Conservation (phyloP, 2,888 invertebrate species). For the Zhuqinia jingwanae region DNA sequence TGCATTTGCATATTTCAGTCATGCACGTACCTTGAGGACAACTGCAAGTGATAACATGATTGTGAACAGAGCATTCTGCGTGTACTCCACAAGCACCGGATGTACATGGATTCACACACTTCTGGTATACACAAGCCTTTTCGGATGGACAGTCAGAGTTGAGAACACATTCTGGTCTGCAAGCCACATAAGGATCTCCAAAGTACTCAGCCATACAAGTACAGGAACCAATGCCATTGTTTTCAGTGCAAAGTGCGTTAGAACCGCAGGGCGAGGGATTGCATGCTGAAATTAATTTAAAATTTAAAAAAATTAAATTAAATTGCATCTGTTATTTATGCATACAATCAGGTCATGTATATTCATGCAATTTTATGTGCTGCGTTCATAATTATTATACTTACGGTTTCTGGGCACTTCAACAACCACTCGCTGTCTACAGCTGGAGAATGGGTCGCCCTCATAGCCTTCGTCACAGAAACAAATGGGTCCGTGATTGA, state of each 20-base stretch:
- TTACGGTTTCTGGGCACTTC: not conserved
- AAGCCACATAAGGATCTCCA: slow-evolving; percentile 94
- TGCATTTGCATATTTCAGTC: too few species aligned
- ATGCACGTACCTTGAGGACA: too few species aligned
- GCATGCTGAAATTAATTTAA: too few species aligned
- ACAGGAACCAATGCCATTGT: slow-evolving; percentile 87
- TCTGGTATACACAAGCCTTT: slow-evolving; percentile 69
- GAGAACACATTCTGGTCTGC: slow-evolving; percentile 88
- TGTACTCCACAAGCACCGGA: slow-evolving; percentile 92
- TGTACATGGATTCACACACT: slow-evolving; percentile 73
- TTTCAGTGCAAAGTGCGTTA: slow-evolving; percentile 89
- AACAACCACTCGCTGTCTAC: slow-evolving; percentile 59
- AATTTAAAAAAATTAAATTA: too few species aligned
- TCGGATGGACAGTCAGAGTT: slow-evolving; percentile 69
- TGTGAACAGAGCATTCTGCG: slow-evolving; percentile 89
- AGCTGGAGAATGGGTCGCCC: slow-evolving; percentile 78
- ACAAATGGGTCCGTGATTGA: slow-evolving; percentile 81
- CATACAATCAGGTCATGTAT: too few species aligned
- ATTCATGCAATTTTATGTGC: too few species aligned
- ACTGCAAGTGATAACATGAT: slow-evolving; percentile 85
- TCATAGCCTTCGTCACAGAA: slow-evolving; percentile 80
- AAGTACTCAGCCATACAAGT: slow-evolving; percentile 91
- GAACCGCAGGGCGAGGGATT: slow-evolving; percentile 85
- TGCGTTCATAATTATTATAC: too few species aligned
- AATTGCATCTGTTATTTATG: too few species aligned